Evolutionary conservation across 2,113 vertebrate genomes (phyloP), one percentile per base, ranked within the genome.

Genomic region (Takifugu bimaculatus): DNA sequence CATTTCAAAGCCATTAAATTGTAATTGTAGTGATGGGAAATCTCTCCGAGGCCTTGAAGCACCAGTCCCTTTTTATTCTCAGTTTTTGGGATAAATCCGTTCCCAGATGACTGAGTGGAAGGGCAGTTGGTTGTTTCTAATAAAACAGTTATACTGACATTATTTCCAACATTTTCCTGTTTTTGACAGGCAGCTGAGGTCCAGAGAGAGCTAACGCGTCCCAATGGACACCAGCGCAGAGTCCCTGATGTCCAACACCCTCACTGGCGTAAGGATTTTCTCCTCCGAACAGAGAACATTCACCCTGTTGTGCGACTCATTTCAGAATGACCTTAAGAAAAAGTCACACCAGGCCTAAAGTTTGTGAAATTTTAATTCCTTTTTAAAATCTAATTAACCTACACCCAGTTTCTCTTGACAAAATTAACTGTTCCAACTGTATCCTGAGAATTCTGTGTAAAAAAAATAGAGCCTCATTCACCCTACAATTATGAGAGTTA

Each of bases 81-180:
- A 20, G 82, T 81, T 73, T 80, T 71, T 72, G 62, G 60, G 75
- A 74, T 63, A 76, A 84, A 74, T 76, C 68, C 79, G 77, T 75
- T 85, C 70, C 71, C 75, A 71, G 57, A 20, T 78, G 59, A 66
- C 3, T 50, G 39, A 55, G 69, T 63, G 58, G 50, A 49, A 77
- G 62, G 57, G 63, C 55, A 62, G 63, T 55, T 25, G 48, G 63
- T 75, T 49, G 60, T 45, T 65, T 70, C 78, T 82, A 67, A 84
- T 83, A 76, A 82, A 75, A 75, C 65, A 63, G 63, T 83, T 85
- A 74, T 72, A 76, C 82, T 84, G 80, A 85, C 77, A 81, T 75
- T 76, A 75, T 65, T 54, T 50, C 54, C 45, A 77, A 72, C 52
- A 45, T 28, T 70, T 68, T 63, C 61, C 60, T 65, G 54, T 57